Percentiles rank a stretch among this genome's conserved stretches.
phyloP scores from a whole-genome alignment of 2,888 invertebrate genomes.

The Tenthredo scrophulariae region DNA sequence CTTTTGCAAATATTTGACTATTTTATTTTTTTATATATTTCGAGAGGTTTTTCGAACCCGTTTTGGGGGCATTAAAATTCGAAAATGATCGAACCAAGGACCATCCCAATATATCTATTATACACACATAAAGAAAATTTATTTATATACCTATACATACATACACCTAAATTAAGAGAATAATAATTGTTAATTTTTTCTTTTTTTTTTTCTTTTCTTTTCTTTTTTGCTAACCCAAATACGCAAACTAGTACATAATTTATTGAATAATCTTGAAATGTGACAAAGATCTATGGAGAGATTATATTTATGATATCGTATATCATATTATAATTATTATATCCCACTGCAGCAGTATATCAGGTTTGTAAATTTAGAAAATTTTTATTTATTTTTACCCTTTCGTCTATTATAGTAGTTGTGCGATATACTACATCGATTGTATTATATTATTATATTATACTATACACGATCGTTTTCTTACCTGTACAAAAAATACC shows the following conservation, averaged over 20 bases:
- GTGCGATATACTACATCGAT: neutral
- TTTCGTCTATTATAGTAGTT: neutral
- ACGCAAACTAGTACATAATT: neutral
- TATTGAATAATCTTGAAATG: no score
- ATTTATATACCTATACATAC: no score
- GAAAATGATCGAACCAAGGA: no score
- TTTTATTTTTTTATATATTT: no score
- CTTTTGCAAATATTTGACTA: no score
- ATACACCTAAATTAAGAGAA: neutral
- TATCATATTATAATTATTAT: neutral
- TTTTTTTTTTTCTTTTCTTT: neutral
- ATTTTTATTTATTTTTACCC: constrained; percentile 11
- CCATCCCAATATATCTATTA: no score
- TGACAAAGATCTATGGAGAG: constrained; percentile 24
- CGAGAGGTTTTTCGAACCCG: no score
- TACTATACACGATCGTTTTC: no score
- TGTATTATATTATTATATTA: no score
- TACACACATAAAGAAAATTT: no score
- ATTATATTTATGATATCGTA: neutral
- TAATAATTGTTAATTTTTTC: neutral
- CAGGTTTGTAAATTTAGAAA: constrained; percentile 17
- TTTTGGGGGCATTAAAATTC: no score
- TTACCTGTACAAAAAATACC: neutral
- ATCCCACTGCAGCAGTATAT: neutral
- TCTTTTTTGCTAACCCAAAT: neutral